Percentiles rank a stretch among this genome's conserved stretches.
Evolutionary conservation across 2,113 vertebrate species (phyloP).

Genomic region (Tupaia tana): DNA sequence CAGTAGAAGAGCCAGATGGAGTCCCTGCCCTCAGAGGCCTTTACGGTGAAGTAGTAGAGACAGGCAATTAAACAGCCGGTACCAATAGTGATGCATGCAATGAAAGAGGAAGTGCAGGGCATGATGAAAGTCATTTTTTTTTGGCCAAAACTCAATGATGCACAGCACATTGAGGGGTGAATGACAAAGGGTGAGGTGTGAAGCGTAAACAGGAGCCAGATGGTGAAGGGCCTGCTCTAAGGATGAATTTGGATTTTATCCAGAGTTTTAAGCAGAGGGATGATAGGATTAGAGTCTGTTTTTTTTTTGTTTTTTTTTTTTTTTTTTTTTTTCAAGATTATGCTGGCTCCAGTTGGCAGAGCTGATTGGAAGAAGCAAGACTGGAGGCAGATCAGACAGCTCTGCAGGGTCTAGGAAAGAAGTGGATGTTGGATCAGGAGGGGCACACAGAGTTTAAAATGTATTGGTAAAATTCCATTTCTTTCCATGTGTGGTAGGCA

Average conservation of each 20-base stretch:
- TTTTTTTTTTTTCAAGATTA: constrained; percentile 46
- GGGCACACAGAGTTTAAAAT: not conserved
- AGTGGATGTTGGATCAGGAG: not conserved
- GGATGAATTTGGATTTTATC: not conserved
- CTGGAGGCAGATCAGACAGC: not conserved
- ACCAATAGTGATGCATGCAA: not conserved
- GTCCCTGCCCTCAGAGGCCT: not conserved
- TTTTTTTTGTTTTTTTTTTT: constrained; percentile 59
- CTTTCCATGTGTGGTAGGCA: not conserved
- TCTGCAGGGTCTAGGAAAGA: not conserved
- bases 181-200: not conserved
- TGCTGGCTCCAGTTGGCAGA: not conserved
- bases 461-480: not conserved
- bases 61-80: not conserved
- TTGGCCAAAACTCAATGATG: not conserved
- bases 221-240: not conserved
- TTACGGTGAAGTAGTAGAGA: not conserved
- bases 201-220: not conserved
- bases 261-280: constrained; percentile 17
- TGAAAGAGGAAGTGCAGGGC: not conserved
- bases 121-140: not conserved
- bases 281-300: not conserved
- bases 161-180: not conserved
- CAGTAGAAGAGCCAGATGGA: not conserved
- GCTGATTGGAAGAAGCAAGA: not conserved